Percentiles rank a stretch among this genome's conserved stretches.
phyloP scores from a whole-genome alignment of 2,797 vertebrate genomes.

The Cygnus olor region DNA sequence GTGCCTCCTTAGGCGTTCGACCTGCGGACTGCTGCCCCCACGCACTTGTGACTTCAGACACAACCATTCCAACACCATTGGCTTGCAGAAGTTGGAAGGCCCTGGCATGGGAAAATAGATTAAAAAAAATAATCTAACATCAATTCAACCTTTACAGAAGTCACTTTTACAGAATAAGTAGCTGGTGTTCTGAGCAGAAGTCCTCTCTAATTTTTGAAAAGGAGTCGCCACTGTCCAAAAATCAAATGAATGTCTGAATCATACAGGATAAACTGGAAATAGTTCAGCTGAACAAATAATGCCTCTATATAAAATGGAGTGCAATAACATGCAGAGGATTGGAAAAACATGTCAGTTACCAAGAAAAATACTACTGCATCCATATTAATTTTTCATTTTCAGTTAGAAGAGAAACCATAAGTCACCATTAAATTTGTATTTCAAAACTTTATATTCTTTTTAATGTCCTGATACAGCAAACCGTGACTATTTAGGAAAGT shows the following conservation, averaged over 20 bases:
- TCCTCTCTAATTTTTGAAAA: background rate
- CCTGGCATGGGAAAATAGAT: background rate
- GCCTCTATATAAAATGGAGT: conserved; percentile 7
- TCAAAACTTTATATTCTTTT: background rate
- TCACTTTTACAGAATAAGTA: background rate
- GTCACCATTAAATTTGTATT: conserved; percentile 1
- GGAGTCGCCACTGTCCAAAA: background rate
- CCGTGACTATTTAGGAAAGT: background rate
- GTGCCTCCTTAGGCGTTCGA: background rate
- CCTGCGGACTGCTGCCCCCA: background rate
- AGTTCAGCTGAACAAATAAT: conserved; percentile 66
- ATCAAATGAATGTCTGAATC: background rate
- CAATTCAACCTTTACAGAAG: background rate
- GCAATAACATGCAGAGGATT: conserved; percentile 35
- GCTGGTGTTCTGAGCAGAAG: background rate
- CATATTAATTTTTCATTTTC: conserved; percentile 42
- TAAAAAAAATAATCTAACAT: background rate
- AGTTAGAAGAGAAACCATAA: background rate
- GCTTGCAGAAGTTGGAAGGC: background rate
- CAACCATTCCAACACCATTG: too few relatives aligned
- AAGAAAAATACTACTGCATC: conserved; percentile 51
- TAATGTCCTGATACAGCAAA: background rate
- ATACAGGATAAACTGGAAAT: background rate
- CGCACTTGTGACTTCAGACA: background rate
- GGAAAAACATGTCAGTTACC: conserved; percentile 41